Conservation (phyloP, 2,113 vertebrate genomes). For the Apteryx owenii region DNA sequence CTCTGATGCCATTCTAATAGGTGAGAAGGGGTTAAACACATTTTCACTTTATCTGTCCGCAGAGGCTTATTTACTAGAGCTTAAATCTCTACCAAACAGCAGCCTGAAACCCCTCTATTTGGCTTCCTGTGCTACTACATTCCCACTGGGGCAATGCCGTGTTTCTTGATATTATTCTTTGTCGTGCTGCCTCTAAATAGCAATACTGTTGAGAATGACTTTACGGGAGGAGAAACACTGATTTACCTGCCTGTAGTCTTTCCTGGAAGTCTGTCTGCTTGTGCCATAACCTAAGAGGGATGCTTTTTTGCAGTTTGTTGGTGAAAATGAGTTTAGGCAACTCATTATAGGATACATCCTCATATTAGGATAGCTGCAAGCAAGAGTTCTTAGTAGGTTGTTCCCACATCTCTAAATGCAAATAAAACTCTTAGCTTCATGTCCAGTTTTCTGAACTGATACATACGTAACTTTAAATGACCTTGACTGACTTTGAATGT, state of each 20-base stretch:
- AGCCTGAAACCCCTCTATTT: constrained; percentile 54
- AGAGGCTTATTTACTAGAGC: constrained; percentile 56
- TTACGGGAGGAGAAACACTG: constrained; percentile 14
- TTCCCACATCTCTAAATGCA: background rate
- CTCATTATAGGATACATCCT: no score
- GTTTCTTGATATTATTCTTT: constrained; percentile 63
- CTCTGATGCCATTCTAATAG: background rate
- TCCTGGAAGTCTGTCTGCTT: constrained; percentile 32
- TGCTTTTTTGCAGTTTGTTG: constrained; percentile 7
- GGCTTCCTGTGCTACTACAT: constrained; percentile 42
- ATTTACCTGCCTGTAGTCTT: constrained; percentile 42
- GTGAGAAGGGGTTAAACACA: constrained; percentile 49
- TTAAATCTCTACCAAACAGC: constrained; percentile 65
- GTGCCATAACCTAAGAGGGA: background rate
- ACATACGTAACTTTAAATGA: background rate
- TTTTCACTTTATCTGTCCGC: constrained; percentile 57
- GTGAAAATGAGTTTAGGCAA: background rate
- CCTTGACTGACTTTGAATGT: background rate
- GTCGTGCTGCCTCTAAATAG: constrained; percentile 22
- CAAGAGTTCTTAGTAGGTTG: background rate
- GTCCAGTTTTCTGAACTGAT: background rate
- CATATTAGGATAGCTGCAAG: background rate
- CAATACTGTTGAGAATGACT: constrained; percentile 54
- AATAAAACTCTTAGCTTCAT: background rate
- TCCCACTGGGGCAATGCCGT: constrained; percentile 35